Conservation (phyloP, 2,888 invertebrate species). For the Chloromyia formosa region DNA sequence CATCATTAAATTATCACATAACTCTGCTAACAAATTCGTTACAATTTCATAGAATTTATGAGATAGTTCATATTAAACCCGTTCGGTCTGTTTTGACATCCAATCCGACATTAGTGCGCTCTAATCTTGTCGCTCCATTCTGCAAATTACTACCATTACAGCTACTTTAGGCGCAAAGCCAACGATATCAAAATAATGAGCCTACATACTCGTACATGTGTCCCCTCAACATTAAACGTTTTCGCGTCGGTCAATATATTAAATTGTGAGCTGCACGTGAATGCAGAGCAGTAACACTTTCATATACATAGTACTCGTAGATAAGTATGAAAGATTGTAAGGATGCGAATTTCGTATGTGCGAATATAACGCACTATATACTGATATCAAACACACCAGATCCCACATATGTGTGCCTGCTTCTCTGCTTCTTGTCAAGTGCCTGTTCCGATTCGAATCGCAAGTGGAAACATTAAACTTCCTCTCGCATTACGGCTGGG, state of each 20-base stretch:
- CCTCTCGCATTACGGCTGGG: slow-evolving; percentile 12
- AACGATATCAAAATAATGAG: slow-evolving; percentile 35
- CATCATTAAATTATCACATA: slow-evolving; percentile 31
- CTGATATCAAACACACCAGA: not conserved
- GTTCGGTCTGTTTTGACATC: slow-evolving; percentile 34
- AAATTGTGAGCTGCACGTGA: too few relatives aligned
- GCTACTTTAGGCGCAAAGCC: slow-evolving; percentile 15
- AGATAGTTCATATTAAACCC: not conserved
- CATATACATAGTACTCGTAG: too few relatives aligned
- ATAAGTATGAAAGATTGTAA: too few relatives aligned
- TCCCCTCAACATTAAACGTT: too few relatives aligned
- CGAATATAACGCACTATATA: too few relatives aligned
- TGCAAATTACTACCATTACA: slow-evolving; percentile 33
- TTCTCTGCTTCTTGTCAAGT: slow-evolving; percentile 30
- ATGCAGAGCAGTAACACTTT: not conserved
- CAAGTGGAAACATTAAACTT: slow-evolving; percentile 35
- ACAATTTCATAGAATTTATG: slow-evolving; percentile 28
- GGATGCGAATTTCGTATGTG: too few relatives aligned
- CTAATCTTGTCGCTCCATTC: slow-evolving; percentile 23
- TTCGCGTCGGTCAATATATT: too few relatives aligned
- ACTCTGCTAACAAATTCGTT: slow-evolving; percentile 6
- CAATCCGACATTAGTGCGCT: not conserved
- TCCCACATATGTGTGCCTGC: not conserved
- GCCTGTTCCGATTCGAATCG: slow-evolving; percentile 35
- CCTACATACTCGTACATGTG: slow-evolving; percentile 21